These are phyloP conservation scores for Ibidorhyncha struthersii DNA, from an alignment of 2,113 vertebrate genomes.

Conservation along the genomic window DNA sequence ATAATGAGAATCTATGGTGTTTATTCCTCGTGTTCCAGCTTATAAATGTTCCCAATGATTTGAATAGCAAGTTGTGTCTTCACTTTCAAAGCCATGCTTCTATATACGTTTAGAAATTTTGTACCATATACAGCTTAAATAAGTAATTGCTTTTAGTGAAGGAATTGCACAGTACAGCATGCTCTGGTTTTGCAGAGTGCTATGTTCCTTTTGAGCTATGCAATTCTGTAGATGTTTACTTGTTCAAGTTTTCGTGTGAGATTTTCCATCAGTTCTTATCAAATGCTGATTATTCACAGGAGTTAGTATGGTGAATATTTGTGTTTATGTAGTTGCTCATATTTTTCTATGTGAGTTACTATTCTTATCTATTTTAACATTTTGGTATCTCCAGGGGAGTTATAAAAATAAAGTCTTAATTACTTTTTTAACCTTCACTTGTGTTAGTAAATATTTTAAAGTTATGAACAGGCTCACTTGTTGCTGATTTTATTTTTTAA, in stretches of 20 bases:
- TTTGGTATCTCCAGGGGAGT: background rate
- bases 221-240: background rate
- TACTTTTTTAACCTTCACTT: background rate
- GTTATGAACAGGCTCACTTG: background rate
- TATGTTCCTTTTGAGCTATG: background rate
- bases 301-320: background rate
- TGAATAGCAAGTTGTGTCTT: background rate
- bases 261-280: background rate
- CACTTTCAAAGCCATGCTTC: background rate
- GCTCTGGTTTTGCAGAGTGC: background rate
- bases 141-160: background rate
- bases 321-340: background rate
- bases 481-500: background rate
- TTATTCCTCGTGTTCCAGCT: background rate
- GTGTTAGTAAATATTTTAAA: background rate
- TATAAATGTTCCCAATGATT: background rate
- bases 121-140: background rate
- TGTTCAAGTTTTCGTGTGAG: background rate
- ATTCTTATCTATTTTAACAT: background rate
- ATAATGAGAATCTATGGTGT: fast-evolving
- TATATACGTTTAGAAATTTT: background rate
- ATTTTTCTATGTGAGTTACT: background rate
- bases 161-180: background rate
- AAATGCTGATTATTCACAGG: background rate
- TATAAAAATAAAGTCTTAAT: background rate